Evolutionary conservation across 2,888 invertebrate genomes (phyloP), one percentile per base, ranked within the genome.

Genomic region (Antitype chi): DNA sequence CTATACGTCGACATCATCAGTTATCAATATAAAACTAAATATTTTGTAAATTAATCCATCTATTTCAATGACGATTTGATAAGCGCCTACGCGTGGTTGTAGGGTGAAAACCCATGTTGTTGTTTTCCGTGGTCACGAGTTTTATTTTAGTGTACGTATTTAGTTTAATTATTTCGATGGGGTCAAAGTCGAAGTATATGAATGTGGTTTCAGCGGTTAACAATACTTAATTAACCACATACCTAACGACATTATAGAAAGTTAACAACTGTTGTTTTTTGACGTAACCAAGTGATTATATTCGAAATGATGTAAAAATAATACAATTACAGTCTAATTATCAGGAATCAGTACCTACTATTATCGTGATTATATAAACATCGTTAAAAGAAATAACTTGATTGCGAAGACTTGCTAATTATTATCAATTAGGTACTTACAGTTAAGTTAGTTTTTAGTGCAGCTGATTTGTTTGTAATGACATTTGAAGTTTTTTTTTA

Each of bases 331-430:
- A 60, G 63, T 25, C 25, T 17, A 67, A 77, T 77, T 75, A 81
- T 63, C 67, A 32, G 52, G n/a, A 71, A 71, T 72, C 32, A 70
- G 7, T 53, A 52, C 38, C 38, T 38, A 38, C 69, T 47, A 62
- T 53, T 84, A 69, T 70, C 81, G 63, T 68, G 80, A 71, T 83
- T 84, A 74, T 73, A 76, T 70, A 76, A 83, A 74, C 64, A 75
- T 60, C 11, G 59, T 57, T 83, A 67, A 25, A 57, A 57, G 70
- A 76, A 80, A 62, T 32, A 52, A 66, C 72, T 79, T 80, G 76
- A 85, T 85, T 74, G 55, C 66, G 49, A 59, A 82, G 15, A 74
- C n/a, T 82, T 69, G 74, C 63, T 82, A 81, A 82, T 85, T 74
- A 69, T 60, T 69, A 71, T 57, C 69, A 70, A 81, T 83, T 82